Conservation (phyloP, 1,140 invertebrate genomes). For the Globodera rostochiensis region DNA sequence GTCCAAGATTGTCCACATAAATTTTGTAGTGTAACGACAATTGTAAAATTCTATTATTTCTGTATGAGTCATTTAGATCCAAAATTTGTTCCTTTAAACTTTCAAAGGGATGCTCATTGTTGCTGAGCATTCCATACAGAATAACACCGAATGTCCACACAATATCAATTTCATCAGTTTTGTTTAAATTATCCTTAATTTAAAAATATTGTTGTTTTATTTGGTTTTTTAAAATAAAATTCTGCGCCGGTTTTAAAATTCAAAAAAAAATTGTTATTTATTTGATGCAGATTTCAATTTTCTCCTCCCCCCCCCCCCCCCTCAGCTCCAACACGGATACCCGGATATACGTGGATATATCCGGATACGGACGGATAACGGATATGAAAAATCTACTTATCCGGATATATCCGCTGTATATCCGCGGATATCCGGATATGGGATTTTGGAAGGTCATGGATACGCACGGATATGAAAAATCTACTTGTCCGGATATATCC, state of each 20-base stretch:
- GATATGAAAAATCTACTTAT: no score
- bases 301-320: no score
- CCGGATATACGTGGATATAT: no score
- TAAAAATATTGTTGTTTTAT: not conserved
- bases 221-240: not conserved
- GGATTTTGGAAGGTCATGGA: no score
- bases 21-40: not conserved
- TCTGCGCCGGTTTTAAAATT: no score
- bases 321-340: no score
- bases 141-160: not conserved
- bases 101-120: not conserved
- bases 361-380: no score
- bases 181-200: not conserved
- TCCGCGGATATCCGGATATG: no score
- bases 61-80: not conserved
- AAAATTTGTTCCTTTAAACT: not conserved
- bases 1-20: not conserved
- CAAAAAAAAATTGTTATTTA: not conserved
- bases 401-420: no score
- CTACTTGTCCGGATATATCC: no score
- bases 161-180: not conserved
- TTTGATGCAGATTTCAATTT: not conserved
- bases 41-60: not conserved
- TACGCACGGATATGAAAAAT: no score
- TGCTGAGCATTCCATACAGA: not conserved